Base-by-base conservation (phyloP, 2,888 invertebrate species). In the Chloroclystis v-ata region DNA sequence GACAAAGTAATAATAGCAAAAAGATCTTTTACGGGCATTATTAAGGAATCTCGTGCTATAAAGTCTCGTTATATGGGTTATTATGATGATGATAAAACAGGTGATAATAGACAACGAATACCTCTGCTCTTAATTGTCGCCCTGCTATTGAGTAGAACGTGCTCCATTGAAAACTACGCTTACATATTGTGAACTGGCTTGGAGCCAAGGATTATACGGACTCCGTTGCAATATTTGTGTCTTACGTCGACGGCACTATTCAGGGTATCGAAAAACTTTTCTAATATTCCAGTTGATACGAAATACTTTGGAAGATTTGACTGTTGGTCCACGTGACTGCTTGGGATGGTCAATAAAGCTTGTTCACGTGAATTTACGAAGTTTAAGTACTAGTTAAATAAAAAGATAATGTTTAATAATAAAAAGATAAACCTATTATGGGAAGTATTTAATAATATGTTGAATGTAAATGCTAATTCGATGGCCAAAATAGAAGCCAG, bases 201-300 rank as follows among this genome's bases (percentile, higher is more conserved):
- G 45, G 52, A 63, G 84, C 86, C 86, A 86, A 72, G 71, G 82
- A 82, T 86, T 82, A 86, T 78, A 79, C 72, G 58, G 65, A 68
- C 63, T 70, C 57, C 59, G 40, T 65, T 72, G 80, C 79, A 78
- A 82, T 82, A 82, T 82, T 83, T 81, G 78, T 80, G 78, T 82
- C 82, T 79, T 82, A 79, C 81, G 78, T 83, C 75, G 63, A 68
- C 65, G 59, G 63, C 69, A 75, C 74, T 75, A 80, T 85, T 81
- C 78, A 73, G 72, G 63, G 78, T 73, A 83, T 83, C 78, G 85
- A 82, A 84, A 85, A 86, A 85, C 82, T 86, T 86, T 86, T 84
- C 82, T 84, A 82, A 85, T 85, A 85, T 84, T 82, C 76, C 68
- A 65, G 72, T 71, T 63, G 69, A 68, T 70, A 67, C 65, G 73